Evolutionary conservation across 2,113 vertebrate species (phyloP), one percentile per base, ranked within the genome.

Genomic region (Menidia beryllina): DNA sequence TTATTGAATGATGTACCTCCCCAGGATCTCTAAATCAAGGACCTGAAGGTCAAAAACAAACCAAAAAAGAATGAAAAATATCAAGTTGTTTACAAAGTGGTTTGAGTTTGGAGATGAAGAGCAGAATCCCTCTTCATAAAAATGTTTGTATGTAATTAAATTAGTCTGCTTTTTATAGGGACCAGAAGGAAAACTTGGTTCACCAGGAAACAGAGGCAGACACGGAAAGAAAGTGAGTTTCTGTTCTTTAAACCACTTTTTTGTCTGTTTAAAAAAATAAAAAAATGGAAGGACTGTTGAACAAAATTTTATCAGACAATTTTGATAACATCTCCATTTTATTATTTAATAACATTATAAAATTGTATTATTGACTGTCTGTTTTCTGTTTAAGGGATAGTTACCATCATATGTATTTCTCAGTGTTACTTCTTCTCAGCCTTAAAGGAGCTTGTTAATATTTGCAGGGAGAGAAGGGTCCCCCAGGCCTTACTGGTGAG

Each of bases 201-300:
- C 82, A 45, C 93, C 87, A 50, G 98, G 97, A 64, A 95, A 94
- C 88, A 95, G 93, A 65, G 98, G 98, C 49, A 95, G 93, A 13
- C 88, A 90, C 38, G 98, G 98, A 69, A 98, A 95, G 91, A 98
- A 98, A 95, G 98, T 98, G 77, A 86, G 50, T 14, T n/a, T 39
- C 20, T 15, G 21, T 10, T 4, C 36, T 38, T 9, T 20, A 0
- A 17, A 11, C 34, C 27, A 52, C 13, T 47, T 63, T 50, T n/a
- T n/a, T 50, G 7, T 41, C 3, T 39, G 5, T 36, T 36, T 36
- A 36, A 36, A 10, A 36, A 36, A 36, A 36, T 36, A n/a, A n/a
- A n/a, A n/a, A n/a, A n/a, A n/a, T n/a, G n/a, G n/a, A n/a, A n/a
- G n/a, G n/a, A n/a, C n/a, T n/a, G n/a, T n/a, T n/a, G n/a, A n/a